Evolutionary conservation across 2,888 invertebrate genomes (phyloP), one percentile per base, ranked within the genome.

Genomic region (Melinaea marsaeus): DNA sequence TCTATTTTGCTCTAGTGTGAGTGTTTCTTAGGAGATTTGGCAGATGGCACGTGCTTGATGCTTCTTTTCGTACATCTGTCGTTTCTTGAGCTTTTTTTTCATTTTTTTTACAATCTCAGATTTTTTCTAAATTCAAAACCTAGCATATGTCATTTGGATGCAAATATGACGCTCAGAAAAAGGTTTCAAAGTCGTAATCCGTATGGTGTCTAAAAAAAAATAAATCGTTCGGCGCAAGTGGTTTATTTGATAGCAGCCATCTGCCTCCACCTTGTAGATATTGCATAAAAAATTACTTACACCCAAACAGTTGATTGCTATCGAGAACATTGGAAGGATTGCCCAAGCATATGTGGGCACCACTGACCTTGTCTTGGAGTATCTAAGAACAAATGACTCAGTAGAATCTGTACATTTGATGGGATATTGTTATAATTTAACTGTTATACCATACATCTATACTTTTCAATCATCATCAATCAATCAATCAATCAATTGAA

Each of bases 21-120:
- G 78, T 73, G 74, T 79, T 81, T 78, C 87, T 87, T 81, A 76
- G 75, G 80, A 85, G 88, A 88, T 90, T 90, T 90, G 87, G 90
- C 90, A 90, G 90, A 90, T 89, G 90, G 90, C 90, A 90, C 90
- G 90, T 88, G 90, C 90, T 84, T 67, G 74, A 77, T 75, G 81
- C 80, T 86, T 84, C 85, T 87, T 86, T 84, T 75, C 77, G 81
- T 85, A 81, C 90, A 90, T 88, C 90, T 90, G 90, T 84, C 90
- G 87, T 73, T 81, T 74, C 84, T 84, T 79, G 71, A 73, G 74
- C 76, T 77, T 80, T 88, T 89, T 85, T 84, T 80, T 75, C 64
- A 35, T 77, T 84, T 85, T 89, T 84, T 82, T 79, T 75, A 64
- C 66, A 75, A 71, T 74, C 76, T 73, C 72, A 57, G 68, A 69